Evolutionary conservation across 2,888 invertebrate genomes (phyloP).

Genomic region (Callosobruchus maculatus): DNA sequence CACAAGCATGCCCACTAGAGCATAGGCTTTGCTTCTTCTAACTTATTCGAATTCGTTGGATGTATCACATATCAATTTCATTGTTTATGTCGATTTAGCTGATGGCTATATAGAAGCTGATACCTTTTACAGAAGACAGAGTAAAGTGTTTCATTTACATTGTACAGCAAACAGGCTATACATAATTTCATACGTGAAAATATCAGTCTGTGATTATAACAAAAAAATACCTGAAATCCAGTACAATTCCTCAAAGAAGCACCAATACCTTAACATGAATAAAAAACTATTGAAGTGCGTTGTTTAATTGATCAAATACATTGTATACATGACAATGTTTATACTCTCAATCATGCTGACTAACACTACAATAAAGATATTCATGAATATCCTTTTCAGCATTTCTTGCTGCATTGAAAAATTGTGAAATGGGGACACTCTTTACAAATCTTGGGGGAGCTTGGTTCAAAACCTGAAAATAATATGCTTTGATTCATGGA

Average conservation of each 20-base stretch:
- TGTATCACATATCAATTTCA: no score
- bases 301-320: background rate
- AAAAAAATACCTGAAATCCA: background rate
- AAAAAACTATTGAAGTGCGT: background rate
- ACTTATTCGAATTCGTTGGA: no score
- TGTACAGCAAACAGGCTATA: no score
- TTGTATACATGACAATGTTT: background rate
- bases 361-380: background rate
- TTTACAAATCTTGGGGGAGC: constrained; percentile 9
- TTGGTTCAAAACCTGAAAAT: constrained; percentile 7
- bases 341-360: background rate
- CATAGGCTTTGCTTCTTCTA: no score
- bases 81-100: no score
- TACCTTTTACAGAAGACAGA: no score
- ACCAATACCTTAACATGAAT: background rate
- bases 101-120: no score
- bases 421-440: constrained; percentile 1
- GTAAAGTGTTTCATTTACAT: no score
- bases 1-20: no score
- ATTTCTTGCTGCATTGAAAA: background rate
- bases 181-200: no score
- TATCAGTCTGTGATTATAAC: no score
- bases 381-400: background rate
- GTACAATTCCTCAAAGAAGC: background rate
- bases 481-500: no score